Evolutionary conservation across 2,888 invertebrate species (phyloP), one percentile per base, ranked within the genome.

Genomic region (Ennomos fuscantarius): DNA sequence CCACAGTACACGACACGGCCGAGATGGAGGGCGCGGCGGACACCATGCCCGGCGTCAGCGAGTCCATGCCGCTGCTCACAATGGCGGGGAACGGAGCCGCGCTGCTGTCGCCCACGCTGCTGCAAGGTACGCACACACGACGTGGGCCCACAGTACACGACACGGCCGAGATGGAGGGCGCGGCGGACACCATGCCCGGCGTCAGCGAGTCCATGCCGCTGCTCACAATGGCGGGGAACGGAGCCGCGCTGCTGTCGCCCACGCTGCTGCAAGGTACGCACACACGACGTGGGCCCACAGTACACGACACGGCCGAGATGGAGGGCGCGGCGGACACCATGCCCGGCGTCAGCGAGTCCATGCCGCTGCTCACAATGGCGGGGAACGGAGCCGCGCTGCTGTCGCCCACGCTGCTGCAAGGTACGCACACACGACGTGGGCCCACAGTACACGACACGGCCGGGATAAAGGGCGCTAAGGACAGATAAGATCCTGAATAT

Each of bases 281-380:
- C 24, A 6, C 6, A 6, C 24, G 6, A 24, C 24, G 2, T 24
- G 24, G 2, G 24, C 24, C n/a, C n/a, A n/a, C n/a, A n/a, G n/a
- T n/a, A n/a, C n/a, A n/a, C 0, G 92, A 93, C 61, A 93, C 92
- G 0, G 92, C 92, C 0, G 90, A 91, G 67, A 85, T 90, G 82
- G 91, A 87, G 44, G 89, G 87, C 12, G 86, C 79, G 0, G 87
- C 89, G 0, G 87, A 90, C 66, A 82, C 90, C 0, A 85, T 86
- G 86, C 90, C 91, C 0, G 76, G 83, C 0, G 87, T 86, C 24
- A 90, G 88, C 67, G 91, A 91, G 64, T 88, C 89, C 0, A 78
- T 90, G 84, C 92, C 92, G 2, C 63, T 90, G 32, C 81, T 91
- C 41, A 74, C 85, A 0, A 80, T 89, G 82, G 66, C 82, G 0